Percentiles rank a stretch among this genome's conserved stretches.
These are phyloP conservation scores for Copidosoma aretas DNA, from an alignment of 2,888 invertebrate genomes.

Conservation along the genomic window DNA sequence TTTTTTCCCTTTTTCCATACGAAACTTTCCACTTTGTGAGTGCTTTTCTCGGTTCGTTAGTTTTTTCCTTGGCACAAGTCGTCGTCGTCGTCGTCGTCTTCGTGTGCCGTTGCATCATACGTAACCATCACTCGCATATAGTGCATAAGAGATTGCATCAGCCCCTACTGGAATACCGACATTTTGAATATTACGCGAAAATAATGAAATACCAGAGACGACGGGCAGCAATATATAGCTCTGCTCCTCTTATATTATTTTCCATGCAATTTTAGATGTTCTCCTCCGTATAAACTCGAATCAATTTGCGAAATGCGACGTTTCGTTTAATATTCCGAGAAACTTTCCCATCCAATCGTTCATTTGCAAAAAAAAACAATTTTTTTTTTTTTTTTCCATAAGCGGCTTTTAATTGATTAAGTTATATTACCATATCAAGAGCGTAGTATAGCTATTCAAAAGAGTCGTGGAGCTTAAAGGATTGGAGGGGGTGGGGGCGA, in stretches of 20 bases:
- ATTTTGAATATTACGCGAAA: conserved; percentile 16
- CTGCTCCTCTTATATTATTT: background rate
- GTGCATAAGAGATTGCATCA: conserved; percentile 6
- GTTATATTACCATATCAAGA: conserved; percentile 33
- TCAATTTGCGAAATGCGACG: too few species aligned
- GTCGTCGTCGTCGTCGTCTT: too few species aligned
- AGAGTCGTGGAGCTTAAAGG: conserved; percentile 12
- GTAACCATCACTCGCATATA: background rate
- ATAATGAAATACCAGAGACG: conserved; percentile 13
- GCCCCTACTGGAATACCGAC: background rate
- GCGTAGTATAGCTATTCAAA: conserved; percentile 22
- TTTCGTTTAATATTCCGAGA: too few species aligned
- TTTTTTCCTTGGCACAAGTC: background rate
- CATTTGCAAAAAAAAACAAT: too few species aligned
- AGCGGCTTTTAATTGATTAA: conserved; percentile 33
- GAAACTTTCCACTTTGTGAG: background rate
- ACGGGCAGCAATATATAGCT: background rate
- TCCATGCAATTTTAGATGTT: background rate
- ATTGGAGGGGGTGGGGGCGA: conserved; percentile 6
- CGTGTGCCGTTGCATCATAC: background rate
- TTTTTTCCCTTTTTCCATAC: background rate
- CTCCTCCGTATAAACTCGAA: too few species aligned
- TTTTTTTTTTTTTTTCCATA: conserved; percentile 17
- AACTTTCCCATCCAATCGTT: too few species aligned
- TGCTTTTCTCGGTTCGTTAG: conserved; percentile 7